Conservation (phyloP, 2,113 vertebrate genomes). For the Proterorhinus semilunaris region DNA sequence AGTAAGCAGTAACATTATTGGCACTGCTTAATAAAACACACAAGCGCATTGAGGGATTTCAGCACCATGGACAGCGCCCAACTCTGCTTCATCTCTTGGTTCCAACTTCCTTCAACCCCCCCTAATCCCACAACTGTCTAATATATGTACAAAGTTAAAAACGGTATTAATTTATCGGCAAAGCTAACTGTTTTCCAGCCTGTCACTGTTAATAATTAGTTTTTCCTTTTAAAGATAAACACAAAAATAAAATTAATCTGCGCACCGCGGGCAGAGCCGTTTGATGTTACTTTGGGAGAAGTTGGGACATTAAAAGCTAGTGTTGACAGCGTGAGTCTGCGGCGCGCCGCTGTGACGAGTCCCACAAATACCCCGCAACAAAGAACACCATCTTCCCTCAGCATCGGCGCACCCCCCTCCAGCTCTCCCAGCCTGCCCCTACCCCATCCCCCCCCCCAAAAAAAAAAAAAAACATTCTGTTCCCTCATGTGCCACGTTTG, state of each 20-base stretch:
- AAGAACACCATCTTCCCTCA: constrained; percentile 45
- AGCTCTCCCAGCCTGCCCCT: constrained; percentile 31
- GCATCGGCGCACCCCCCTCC: constrained; percentile 20
- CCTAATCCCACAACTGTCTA: not conserved
- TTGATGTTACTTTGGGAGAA: constrained; percentile 52
- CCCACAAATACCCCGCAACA: constrained; percentile 50
- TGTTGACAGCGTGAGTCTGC: constrained; percentile 49
- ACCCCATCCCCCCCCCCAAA: constrained; percentile 16
- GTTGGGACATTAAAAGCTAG: constrained; percentile 49
- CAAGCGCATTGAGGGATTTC: not conserved
- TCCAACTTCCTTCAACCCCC: not conserved
- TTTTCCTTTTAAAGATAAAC: constrained; percentile 25
- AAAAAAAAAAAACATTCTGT: constrained; percentile 4
- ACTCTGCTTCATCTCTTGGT: not conserved
- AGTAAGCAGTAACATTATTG: too few species aligned
- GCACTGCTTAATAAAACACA: not conserved
- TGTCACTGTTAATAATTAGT: constrained; percentile 24
- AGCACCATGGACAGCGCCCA: constrained; percentile 11
- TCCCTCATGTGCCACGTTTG: constrained; percentile 40
- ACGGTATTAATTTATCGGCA: constrained; percentile 26
- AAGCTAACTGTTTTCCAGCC: not conserved
- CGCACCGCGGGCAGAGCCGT: constrained; percentile 18
- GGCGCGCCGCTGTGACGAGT: constrained; percentile 48
- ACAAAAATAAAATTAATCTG: constrained; percentile 42
- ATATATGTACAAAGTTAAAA: constrained; percentile 20